Conservation (phyloP, 2,113 vertebrate genomes). For the Hemiprocne comata region DNA sequence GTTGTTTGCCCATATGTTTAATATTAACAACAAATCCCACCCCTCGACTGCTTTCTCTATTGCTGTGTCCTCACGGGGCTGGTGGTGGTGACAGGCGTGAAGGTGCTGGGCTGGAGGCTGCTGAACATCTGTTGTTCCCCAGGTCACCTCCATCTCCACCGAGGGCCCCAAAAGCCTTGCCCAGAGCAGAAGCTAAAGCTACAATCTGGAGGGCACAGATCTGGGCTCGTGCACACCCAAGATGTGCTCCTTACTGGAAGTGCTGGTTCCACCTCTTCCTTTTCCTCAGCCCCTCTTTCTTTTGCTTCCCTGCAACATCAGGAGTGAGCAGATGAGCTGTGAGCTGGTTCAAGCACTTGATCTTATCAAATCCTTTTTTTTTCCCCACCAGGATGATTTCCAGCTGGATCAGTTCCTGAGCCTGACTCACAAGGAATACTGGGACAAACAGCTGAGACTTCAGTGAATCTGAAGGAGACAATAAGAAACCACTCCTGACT, state of each 20-base stretch:
- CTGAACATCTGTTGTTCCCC: not conserved
- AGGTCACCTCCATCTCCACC: not conserved
- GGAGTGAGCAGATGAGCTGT: not conserved
- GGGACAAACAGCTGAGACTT: not conserved
- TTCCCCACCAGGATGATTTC: not conserved
- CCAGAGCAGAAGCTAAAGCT: not conserved
- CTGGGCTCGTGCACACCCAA: not conserved
- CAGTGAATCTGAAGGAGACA: not conserved
- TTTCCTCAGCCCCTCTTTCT: not conserved
- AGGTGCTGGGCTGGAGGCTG: not conserved
- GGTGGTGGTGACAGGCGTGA: not conserved
- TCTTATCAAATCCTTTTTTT: not conserved
- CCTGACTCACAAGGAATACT: not conserved
- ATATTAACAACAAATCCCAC: not conserved
- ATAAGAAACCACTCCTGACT: not conserved
- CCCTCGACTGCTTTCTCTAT: not conserved
- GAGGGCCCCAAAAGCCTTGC: not conserved
- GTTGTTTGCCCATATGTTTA: not conserved
- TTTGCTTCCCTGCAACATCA: not conserved
- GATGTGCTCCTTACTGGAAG: rapidly evolving
- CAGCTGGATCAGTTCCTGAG: not conserved
- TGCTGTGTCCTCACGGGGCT: not conserved
- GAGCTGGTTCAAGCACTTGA: not conserved
- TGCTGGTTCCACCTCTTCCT: not conserved
- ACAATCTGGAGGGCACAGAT: not conserved